These are phyloP conservation scores for Tipula helvola DNA, from an alignment of 2,888 invertebrate genomes.

Conservation along the genomic window DNA sequence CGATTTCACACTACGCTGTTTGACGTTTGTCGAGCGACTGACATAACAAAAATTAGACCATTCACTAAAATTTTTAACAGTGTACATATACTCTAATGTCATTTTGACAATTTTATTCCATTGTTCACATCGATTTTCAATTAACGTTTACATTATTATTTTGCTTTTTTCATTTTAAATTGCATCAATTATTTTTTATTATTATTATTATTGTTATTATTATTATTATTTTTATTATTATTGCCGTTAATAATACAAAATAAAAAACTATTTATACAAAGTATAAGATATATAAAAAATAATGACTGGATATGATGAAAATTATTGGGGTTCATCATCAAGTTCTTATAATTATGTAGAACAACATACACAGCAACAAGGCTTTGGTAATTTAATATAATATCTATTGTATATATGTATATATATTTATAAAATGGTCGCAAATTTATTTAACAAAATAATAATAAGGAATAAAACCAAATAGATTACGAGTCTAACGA, in stretches of 20 bases:
- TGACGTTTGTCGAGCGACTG: neutral
- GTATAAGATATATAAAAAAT: neutral
- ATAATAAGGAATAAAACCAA: neutral
- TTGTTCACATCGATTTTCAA: neutral
- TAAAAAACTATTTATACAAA: neutral
- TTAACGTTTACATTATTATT: neutral
- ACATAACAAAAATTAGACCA: neutral
- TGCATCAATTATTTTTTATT: conserved; percentile 4
- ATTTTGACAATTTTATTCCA: neutral
- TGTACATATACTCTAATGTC: neutral
- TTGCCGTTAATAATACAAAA: neutral
- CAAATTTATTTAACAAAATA: neutral
- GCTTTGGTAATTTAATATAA: neutral
- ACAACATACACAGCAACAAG: neutral
- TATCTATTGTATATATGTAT: neutral
- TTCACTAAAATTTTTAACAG: neutral
- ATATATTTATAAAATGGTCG: neutral
- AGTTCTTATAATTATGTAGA: neutral
- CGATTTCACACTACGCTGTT: neutral
- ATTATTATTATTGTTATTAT: neutral
- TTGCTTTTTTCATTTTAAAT: neutral
- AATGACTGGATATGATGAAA: neutral
- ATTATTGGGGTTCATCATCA: neutral
- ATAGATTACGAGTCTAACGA: conserved; percentile 6
- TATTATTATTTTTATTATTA: neutral